Evolutionary conservation across 2,888 invertebrate species (phyloP).

Genomic region (Trichogramma evanescens): DNA sequence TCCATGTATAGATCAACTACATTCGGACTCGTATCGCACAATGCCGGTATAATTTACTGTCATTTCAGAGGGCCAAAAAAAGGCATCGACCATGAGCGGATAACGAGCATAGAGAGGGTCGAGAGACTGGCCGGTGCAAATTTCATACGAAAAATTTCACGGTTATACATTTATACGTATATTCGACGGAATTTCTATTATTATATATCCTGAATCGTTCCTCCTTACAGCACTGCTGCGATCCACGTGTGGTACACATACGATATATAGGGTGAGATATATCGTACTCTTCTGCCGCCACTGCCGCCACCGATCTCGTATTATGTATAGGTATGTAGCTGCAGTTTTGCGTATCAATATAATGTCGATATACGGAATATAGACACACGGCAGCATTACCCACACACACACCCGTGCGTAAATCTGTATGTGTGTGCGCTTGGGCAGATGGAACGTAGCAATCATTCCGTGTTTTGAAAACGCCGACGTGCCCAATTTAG

Average conservation of each 20-base stretch:
- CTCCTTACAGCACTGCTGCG: too few relatives aligned
- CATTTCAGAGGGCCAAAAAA: conserved; percentile 6
- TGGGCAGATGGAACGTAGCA: conserved; percentile 22
- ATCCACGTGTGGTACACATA: too few relatives aligned
- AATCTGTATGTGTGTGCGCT: conserved; percentile 20
- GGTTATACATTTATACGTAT: not conserved
- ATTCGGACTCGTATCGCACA: too few relatives aligned
- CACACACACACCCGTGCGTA: too few relatives aligned
- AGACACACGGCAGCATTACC: too few relatives aligned
- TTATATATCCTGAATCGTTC: conserved; percentile 15
- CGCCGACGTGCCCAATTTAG: conserved; percentile 33
- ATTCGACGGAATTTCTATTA: conserved; percentile 30
- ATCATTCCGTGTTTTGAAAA: conserved; percentile 37
- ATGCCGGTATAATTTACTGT: conserved; percentile 16
- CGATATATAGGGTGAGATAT: too few relatives aligned
- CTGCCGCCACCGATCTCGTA: not conserved
- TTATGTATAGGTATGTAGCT: not conserved
- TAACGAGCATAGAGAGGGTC: not conserved
- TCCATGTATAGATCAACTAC: too few relatives aligned
- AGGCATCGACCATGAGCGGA: not conserved
- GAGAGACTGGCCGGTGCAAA: too few relatives aligned
- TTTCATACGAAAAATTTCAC: conserved; percentile 7
- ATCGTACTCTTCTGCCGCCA: not conserved
- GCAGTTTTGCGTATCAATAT: too few relatives aligned
- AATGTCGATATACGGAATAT: too few relatives aligned